A percentile compares a stretch with the other conserved stretches of the same genome.
Evolutionary conservation across 2,888 invertebrate species (phyloP).

Genomic region (Cephus sareptanus): DNA sequence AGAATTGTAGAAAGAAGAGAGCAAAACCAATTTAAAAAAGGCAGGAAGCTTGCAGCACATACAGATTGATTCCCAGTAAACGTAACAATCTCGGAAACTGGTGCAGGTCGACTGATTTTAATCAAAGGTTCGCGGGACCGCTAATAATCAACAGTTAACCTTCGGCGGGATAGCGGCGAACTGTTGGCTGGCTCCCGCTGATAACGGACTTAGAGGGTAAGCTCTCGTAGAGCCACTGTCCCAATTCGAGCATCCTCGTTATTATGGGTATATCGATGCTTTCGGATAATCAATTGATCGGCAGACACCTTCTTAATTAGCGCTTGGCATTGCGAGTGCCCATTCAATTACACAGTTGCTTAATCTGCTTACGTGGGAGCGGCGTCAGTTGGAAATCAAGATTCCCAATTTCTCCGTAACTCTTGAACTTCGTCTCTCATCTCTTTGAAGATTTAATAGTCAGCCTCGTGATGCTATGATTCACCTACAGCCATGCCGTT

Average conservation of each 20-base stretch:
- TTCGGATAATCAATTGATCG: slow-evolving; percentile 50
- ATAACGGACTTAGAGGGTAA: slow-evolving; percentile 56
- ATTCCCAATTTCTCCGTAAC: background rate
- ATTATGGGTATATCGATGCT: slow-evolving; percentile 32
- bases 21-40: background rate
- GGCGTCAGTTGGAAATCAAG: background rate
- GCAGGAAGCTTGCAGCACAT: background rate
- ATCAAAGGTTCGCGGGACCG: slow-evolving; percentile 45
- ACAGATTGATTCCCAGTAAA: background rate
- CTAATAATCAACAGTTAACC: slow-evolving; percentile 52
- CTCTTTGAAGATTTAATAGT: background rate
- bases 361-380: slow-evolving; percentile 41
- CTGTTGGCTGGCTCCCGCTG: slow-evolving; percentile 46
- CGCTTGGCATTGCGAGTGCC: slow-evolving; percentile 41
- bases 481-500: background rate
- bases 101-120: slow-evolving; percentile 40
- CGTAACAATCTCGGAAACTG: background rate
- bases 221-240: slow-evolving; percentile 30
- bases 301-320: slow-evolving; percentile 43
- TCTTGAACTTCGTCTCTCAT: background rate
- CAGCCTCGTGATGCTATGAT: background rate
- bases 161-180: slow-evolving; percentile 33
- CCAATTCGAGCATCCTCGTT: slow-evolving; percentile 38
- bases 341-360: slow-evolving; percentile 49
- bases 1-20: background rate